These are phyloP conservation scores for Siniperca scherzeri DNA, from an alignment of 2,797 vertebrate species.

Conservation along the genomic window DNA sequence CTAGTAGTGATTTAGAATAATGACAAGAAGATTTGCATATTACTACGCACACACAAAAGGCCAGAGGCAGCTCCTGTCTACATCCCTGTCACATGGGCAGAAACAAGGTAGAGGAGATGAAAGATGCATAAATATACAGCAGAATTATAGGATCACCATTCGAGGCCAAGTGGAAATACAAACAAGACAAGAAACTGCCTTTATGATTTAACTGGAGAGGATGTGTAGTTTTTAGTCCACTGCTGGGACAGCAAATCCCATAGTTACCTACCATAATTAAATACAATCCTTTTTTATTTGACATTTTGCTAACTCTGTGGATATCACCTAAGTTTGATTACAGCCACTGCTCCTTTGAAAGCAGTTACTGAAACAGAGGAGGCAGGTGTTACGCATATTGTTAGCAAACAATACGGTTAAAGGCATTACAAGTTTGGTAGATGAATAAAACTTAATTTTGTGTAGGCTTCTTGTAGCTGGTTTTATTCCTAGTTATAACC, in stretches of 20 bases:
- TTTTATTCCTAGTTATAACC: conserved; percentile 4
- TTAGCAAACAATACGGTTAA: neutral
- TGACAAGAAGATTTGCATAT: neutral
- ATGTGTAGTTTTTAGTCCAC: neutral
- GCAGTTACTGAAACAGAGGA: neutral
- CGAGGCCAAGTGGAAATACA: conserved; percentile 47
- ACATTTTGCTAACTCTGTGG: neutral
- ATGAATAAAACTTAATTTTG: neutral
- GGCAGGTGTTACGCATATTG: neutral
- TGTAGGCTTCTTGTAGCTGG: neutral
- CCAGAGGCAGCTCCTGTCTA: conserved; percentile 6
- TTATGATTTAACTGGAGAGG: conserved; percentile 9
- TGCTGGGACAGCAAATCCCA: conserved; percentile 5
- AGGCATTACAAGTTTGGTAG: neutral
- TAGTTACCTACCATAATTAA: neutral
- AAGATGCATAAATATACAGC: conserved; percentile 33
- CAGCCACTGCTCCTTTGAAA: conserved; percentile 9
- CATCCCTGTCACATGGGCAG: conserved; percentile 21
- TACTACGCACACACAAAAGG: neutral
- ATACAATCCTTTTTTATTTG: neutral
- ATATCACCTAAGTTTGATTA: neutral
- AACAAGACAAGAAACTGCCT: conserved; percentile 29
- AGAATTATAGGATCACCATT: conserved; percentile 28
- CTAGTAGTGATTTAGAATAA: neutral
- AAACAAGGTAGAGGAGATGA: conserved; percentile 35